Base-by-base conservation (phyloP, 2,888 invertebrate species). In the Meghimatium bilineatum region DNA sequence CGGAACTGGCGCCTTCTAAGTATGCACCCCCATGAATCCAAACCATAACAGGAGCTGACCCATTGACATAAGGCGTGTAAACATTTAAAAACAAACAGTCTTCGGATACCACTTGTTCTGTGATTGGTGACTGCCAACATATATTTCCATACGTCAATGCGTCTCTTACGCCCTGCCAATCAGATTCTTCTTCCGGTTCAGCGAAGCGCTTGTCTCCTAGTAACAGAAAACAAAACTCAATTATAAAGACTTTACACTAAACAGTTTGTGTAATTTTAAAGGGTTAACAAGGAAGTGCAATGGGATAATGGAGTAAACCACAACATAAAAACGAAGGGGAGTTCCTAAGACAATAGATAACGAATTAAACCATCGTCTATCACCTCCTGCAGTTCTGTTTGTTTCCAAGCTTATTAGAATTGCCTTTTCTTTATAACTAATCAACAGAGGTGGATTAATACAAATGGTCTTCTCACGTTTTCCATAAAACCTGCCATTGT, bases 21-120 rank as follows among this genome's bases (percentile, higher is more conserved):
- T 23, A 72, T 26, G 60, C n/a, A 32, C 80, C 38, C 0, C 80
- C 80, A 29, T 80, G 80, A 52, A 80, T 69, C 80, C 80, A 80
- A 1, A 80, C 69, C 20, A 80, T 20, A n/a, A 80, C 80, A 14
- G 80, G 69, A 49, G 69, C 52, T 23, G 80, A 69, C 8, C 44
- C 49, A 23, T 69, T 69, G 6, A 80, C 23, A 52, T 29, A 23
- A 32, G 80, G 69, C 12, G 56, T 49, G 26, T 29, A 69, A 0
- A 80, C 80, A 34, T 69, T 80, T 17, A 80, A 69, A 69, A 29
- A 69, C 17, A 80, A 66, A 69, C 80, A 80, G 34, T 80, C 80
- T n/a, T 80, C 80, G 1, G 79, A 12, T 36, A 12, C 1, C 38
- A 20, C 36, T 12, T 67, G 29, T 5, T 34, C 32, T 32, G 6